phyloP scores from a whole-genome alignment of 2,888 invertebrate species.

The Congeria kusceri region DNA sequence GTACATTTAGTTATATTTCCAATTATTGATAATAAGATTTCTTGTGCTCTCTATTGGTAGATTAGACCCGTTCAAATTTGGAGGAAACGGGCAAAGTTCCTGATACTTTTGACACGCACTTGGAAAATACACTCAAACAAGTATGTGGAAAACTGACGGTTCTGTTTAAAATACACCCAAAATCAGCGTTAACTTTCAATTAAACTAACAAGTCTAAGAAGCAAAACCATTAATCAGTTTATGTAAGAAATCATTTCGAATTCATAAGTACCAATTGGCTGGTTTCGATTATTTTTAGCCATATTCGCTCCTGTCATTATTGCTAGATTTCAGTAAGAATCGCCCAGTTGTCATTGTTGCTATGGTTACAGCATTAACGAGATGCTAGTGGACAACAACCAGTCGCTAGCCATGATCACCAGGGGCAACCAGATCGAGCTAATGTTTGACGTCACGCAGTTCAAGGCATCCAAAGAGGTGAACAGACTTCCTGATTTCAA shows the following conservation, averaged over 20 bases:
- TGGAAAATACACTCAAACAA: conserved; percentile 73
- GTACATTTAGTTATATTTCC: too few species aligned
- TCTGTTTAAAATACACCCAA: too few species aligned
- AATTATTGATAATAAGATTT: too few species aligned
- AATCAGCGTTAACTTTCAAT: too few species aligned
- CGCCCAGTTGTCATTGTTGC: too few species aligned
- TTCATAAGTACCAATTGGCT: neutral
- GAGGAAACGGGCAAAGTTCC: conserved; percentile 66
- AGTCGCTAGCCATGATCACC: conserved; percentile 70
- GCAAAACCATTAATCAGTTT: neutral
- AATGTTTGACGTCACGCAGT: conserved; percentile 74
- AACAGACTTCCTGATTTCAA: too few species aligned
- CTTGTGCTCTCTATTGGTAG: conserved; percentile 13
- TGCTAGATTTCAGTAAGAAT: too few species aligned
- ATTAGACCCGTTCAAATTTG: conserved; percentile 52
- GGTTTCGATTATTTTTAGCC: too few species aligned
- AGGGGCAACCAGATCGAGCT: conserved; percentile 55
- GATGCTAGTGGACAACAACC: conserved; percentile 67
- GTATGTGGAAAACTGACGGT: conserved; percentile 67
- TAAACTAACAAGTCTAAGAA: neutral
- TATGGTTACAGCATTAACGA: conserved; percentile 69
- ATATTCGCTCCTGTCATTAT: too few species aligned
- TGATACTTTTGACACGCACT: conserved; percentile 68
- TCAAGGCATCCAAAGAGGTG: conserved; percentile 74
- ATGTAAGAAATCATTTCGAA: too few species aligned